These are phyloP conservation scores for Hydroisotoma schaefferi DNA, from an alignment of 2,888 invertebrate species.

Conservation along the genomic window DNA sequence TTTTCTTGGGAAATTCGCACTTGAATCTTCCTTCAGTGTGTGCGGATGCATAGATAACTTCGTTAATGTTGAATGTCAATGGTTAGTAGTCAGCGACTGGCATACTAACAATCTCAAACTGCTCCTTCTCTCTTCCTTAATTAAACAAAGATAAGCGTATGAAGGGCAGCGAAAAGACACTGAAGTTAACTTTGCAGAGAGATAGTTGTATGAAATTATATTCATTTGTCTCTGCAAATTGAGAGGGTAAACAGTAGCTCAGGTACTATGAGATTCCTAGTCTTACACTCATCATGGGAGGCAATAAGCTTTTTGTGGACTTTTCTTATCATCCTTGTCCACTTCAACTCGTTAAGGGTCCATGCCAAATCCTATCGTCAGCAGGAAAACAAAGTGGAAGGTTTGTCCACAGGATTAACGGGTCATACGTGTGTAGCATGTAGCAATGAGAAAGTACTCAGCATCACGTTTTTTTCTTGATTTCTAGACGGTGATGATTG, in stretches of 20 bases:
- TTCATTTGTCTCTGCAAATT: background rate
- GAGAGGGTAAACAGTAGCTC: background rate
- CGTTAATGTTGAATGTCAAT: too few species aligned
- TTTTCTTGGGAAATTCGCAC: too few species aligned
- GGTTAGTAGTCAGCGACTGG: too few species aligned
- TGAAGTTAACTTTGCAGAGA: too few species aligned
- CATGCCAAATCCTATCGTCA: background rate
- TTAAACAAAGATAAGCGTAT: too few species aligned
- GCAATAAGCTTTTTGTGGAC: background rate
- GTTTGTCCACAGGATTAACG: too few species aligned
- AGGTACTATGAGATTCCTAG: background rate
- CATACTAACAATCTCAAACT: too few species aligned
- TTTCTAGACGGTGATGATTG: constrained; percentile 27
- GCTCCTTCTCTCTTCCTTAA: too few species aligned
- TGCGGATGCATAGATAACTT: too few species aligned
- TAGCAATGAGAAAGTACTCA: background rate
- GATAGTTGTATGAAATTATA: background rate
- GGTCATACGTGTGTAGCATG: background rate
- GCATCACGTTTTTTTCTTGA: background rate
- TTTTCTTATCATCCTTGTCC: background rate
- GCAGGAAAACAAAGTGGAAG: background rate
- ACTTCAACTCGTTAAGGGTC: background rate
- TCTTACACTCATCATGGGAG: background rate
- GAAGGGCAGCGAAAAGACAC: too few species aligned
- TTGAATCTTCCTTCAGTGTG: too few species aligned